Evolutionary conservation across 64 coral and sea anemone genomes (phyloP), one percentile per base, ranked within the genome.

Genomic region (Orbicella faveolata): DNA sequence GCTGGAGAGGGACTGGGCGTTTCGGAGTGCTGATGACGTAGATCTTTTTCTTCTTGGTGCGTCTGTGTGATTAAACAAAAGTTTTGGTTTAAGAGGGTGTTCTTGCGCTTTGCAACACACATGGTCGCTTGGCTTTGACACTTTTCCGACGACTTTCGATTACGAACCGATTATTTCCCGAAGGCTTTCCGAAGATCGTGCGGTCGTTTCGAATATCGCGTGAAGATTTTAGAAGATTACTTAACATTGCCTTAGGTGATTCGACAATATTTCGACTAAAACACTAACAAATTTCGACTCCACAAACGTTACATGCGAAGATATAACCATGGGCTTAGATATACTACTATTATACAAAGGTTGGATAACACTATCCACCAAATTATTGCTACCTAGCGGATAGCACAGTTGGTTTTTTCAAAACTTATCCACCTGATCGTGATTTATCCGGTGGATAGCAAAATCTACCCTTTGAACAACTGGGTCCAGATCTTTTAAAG

Each of bases 21-120:
- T 98, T 98, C 1, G 79, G 73, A 1, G 96, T 98, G 76, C 96
- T 98, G 70, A 98, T 95, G 19, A 98, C 96, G 88, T 95, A 93
- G 63, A 98, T 79, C 73, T 93, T 93, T 53, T 98, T 98, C 44
- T 75, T 89, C 84, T 98, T 98, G 3, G 94, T 98, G 55, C 94
- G 96, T 67, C 96, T 98, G 19, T 9, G 83, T 16, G 10, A 80
- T 36, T 48, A 6, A 6, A 48, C 2, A 48, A 48, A 48, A 4
- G 44, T 48, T 48, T 48, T 3, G 44, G 44, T 70, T 25, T n/a
- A 23, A 70, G 67, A 11, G 18, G 23, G 64, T 6, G 1, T 67
- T 19, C 19, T 67, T 19, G 64, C 52, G 1, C 9, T 59, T 14
- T 59, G 9, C 13, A 57, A 6, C 9, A 57, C 54, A 4, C 54